phyloP scores from a whole-genome alignment of 2,888 invertebrate genomes.

The Bombylius major region DNA sequence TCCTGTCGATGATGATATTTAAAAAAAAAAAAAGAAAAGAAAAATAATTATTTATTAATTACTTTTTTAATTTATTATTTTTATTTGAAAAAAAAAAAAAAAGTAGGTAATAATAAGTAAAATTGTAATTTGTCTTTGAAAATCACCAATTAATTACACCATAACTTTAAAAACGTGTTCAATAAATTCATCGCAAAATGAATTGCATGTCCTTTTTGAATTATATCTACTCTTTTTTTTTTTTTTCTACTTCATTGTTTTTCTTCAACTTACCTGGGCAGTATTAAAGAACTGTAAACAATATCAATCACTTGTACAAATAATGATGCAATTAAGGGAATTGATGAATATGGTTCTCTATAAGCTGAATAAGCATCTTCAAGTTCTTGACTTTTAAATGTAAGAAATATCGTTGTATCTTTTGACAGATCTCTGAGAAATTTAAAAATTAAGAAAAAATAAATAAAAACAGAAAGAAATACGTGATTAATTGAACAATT shows the following conservation, averaged over 20 bases:
- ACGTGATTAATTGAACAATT: too few relatives aligned
- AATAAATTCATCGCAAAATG: too few relatives aligned
- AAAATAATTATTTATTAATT: neutral
- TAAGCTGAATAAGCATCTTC: slow-evolving; percentile 55
- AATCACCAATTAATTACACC: too few relatives aligned
- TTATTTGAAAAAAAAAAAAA: too few relatives aligned
- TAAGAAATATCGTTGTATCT: slow-evolving; percentile 50
- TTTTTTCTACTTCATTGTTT: neutral
- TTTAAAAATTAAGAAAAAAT: slow-evolving; percentile 2
- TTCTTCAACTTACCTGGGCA: slow-evolving; percentile 38
- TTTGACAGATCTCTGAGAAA: slow-evolving; percentile 48
- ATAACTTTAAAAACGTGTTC: too few relatives aligned
- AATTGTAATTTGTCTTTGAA: too few relatives aligned
- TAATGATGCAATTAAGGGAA: slow-evolving; percentile 51
- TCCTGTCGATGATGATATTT: slow-evolving; percentile 19
- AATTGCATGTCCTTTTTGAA: too few relatives aligned
- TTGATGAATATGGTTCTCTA: slow-evolving; percentile 51
- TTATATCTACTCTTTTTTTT: neutral
- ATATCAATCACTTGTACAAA: slow-evolving; percentile 45
- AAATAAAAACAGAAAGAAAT: neutral
- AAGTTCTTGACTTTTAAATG: slow-evolving; percentile 51
- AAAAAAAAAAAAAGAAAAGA: neutral
- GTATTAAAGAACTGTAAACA: slow-evolving; percentile 41
- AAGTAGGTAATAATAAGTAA: too few relatives aligned
- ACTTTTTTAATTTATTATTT: too few relatives aligned